A percentile compares a stretch with the other conserved stretches of the same genome.
These are phyloP conservation scores for Rhea pennata DNA, from an alignment of 2,113 vertebrate genomes.

Conservation along the genomic window DNA sequence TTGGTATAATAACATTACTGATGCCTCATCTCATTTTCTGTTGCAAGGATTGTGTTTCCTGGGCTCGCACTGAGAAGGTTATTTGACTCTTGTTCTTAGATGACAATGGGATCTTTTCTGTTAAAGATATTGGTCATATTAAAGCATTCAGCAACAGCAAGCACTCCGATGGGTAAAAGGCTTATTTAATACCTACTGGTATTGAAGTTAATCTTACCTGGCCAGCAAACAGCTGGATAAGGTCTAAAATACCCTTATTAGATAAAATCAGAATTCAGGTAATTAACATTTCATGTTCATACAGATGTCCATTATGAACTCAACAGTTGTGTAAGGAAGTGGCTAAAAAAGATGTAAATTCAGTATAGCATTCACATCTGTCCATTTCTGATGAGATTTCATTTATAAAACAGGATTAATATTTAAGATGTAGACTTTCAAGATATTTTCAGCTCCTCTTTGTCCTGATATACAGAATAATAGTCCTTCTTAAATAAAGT, in stretches of 20 bases:
- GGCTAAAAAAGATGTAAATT: background rate
- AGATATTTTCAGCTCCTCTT: background rate
- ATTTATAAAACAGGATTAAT: background rate
- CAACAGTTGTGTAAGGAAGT: background rate
- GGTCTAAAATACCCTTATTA: background rate
- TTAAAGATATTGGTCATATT: background rate
- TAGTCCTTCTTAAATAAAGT: background rate
- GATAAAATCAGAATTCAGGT: background rate
- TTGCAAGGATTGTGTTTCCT: background rate
- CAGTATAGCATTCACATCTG: background rate
- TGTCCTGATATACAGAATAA: background rate
- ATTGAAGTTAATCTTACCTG: background rate
- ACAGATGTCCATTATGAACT: background rate
- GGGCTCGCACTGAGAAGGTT: background rate
- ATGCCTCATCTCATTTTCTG: conserved; percentile 45
- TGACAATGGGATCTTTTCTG: background rate
- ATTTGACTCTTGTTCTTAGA: background rate
- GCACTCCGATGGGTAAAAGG: background rate
- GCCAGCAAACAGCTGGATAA: background rate
- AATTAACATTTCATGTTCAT: background rate
- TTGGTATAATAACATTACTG: conserved; percentile 35
- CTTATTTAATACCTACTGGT: background rate
- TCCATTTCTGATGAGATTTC: background rate
- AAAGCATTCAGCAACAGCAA: background rate
- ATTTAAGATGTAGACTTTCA: background rate